A percentile compares a stretch with the other conserved stretches of the same genome.
These are phyloP conservation scores for Hydropsyche betteni DNA, from an alignment of 2,888 invertebrate species.

Conservation along the genomic window DNA sequence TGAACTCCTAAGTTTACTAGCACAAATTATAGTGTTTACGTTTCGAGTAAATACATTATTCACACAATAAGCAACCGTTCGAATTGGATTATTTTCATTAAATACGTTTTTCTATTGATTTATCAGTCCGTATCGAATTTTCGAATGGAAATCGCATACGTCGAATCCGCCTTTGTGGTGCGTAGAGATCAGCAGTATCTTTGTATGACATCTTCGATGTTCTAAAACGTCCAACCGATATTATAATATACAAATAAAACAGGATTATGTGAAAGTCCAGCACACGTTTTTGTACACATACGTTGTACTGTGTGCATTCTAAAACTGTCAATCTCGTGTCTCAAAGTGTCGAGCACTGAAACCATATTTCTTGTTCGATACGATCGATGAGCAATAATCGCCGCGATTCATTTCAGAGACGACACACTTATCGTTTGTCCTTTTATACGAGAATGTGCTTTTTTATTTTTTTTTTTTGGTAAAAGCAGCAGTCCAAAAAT, in stretches of 20 bases:
- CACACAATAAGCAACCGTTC: too few relatives aligned
- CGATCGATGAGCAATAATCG: constrained; percentile 12
- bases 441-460: not conserved
- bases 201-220: constrained; percentile 20
- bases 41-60: too few relatives aligned
- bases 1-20: too few relatives aligned
- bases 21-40: too few relatives aligned
- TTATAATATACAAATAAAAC: constrained; percentile 16
- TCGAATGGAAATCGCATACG: not conserved
- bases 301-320: constrained; percentile 19
- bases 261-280: constrained; percentile 14
- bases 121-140: not conserved
- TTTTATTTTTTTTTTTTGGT: too few relatives aligned
- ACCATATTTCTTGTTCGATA: constrained; percentile 23
- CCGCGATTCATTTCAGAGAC: not conserved
- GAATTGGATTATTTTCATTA: not conserved
- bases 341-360: constrained; percentile 10
- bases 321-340: constrained; percentile 27
- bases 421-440: not conserved
- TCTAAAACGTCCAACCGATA: constrained; percentile 12
- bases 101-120: not conserved
- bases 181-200: not conserved
- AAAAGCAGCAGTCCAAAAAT: too few relatives aligned
- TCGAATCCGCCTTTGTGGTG: not conserved
- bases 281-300: not conserved